Evolutionary conservation across 2,888 invertebrate species (phyloP), one percentile per base, ranked within the genome.

Genomic region (Exocentrus adspersus): DNA sequence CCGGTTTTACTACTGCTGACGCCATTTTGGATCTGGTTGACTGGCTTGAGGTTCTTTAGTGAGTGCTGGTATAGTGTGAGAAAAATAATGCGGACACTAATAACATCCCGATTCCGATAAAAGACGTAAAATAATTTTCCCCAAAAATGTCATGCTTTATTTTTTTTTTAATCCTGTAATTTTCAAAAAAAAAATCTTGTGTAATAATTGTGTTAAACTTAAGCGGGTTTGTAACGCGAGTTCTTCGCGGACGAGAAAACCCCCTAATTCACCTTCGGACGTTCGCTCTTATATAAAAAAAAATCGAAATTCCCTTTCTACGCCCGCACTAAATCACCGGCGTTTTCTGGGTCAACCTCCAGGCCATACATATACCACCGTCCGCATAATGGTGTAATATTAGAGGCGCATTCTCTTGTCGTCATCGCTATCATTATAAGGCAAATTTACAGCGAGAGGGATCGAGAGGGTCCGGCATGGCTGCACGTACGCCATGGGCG

Each of bases 361-460:
- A 43, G 43, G 54, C 43, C 21, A 42, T 53, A 19, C 32, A 24
- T 30, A 17, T 50, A 50, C 46, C 46, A 46, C 45, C 30, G 64
- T 57, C 45, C 30, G 64, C 68, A 66, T 67, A 70, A 68, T 65
- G 59, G 65, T 68, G 71, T 68, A 67, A 73, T 75, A 75, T 76
- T 77, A 77, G 73, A 76, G 77, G 74, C 71, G 72, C 78, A 80
- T 80, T 80, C 79, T 78, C 69, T 66, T 61, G 72, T 74, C 75
- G 78, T 77, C 76, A 77, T 73, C 76, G 72, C 77, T 76, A 76
- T 79, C 79, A 80, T 80, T 80, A 79, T 76, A 76, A 71, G 75
- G 78, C 74, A 76, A 80, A 80, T 80, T 80, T 80, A 80, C 79
- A 76, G 76, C 76, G 64, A 68, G 64, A 32, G 65, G 70, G 67